phyloP scores from a whole-genome alignment of 1,140 invertebrate genomes.

The Portunus trituberculatus region DNA sequence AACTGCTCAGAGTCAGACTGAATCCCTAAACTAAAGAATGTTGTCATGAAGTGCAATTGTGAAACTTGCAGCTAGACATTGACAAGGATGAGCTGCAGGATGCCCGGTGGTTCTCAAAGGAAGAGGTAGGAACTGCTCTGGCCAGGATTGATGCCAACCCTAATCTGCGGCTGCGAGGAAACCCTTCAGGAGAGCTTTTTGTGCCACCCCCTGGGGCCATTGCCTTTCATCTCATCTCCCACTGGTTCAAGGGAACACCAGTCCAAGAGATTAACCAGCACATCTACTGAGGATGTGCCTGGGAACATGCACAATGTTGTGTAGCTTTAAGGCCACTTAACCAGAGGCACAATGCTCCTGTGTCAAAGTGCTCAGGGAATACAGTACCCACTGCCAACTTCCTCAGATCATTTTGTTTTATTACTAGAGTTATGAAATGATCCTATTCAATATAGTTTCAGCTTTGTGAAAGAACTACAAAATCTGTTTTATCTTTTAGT shows the following conservation, averaged over 20 bases:
- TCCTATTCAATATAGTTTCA: too few relatives aligned
- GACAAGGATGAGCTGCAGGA: slow-evolving; percentile 83
- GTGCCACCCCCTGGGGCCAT: slow-evolving; percentile 70
- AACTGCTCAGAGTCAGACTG: too few relatives aligned
- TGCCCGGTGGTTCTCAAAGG: slow-evolving; percentile 83
- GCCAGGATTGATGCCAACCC: slow-evolving; percentile 79
- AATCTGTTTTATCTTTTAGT: too few relatives aligned
- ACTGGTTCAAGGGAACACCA: slow-evolving; percentile 71
- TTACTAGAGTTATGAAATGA: too few relatives aligned
- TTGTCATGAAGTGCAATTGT: not conserved
- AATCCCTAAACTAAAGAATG: too few relatives aligned
- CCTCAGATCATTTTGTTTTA: too few relatives aligned
- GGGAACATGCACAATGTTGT: too few relatives aligned
- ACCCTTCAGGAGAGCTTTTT: slow-evolving; percentile 63
- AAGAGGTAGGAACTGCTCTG: slow-evolving; percentile 80
- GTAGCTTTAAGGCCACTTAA: not conserved
- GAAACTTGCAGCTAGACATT: slow-evolving; percentile 80
- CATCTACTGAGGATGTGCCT: slow-evolving; percentile 53
- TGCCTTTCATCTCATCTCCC: slow-evolving; percentile 70
- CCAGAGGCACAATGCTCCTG: not conserved
- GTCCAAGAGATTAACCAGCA: slow-evolving; percentile 68
- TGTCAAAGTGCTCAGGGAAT: not conserved
- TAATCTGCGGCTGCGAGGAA: slow-evolving; percentile 63
- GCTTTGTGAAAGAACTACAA: too few relatives aligned
- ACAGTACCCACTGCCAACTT: not conserved